Evolutionary conservation across 2,888 invertebrate genomes (phyloP).

Genomic region (Horisme vitalbata): DNA sequence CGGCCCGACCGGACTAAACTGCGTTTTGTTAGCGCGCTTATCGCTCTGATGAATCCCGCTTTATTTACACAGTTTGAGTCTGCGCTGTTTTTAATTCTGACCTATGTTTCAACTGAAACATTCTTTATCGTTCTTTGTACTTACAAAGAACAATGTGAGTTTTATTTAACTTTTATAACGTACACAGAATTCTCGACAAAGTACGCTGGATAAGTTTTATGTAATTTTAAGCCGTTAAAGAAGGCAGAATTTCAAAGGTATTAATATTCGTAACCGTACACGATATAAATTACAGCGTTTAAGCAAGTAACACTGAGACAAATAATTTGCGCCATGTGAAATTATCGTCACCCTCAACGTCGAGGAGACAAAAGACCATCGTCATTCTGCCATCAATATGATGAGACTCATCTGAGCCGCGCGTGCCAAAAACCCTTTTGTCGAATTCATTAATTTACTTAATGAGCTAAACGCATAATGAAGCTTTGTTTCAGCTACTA

Average conservation of each 20-base stretch:
- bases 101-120: too few species aligned
- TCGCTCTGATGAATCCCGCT: slow-evolving; percentile 20
- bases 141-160: too few species aligned
- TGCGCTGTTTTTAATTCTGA: neutral
- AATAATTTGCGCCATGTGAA: slow-evolving; percentile 26
- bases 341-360: slow-evolving; percentile 20
- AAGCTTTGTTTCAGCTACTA: slow-evolving; percentile 60
- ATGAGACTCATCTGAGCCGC: slow-evolving; percentile 48
- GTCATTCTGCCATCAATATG: slow-evolving; percentile 50
- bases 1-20: slow-evolving; percentile 23
- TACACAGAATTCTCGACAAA: too few species aligned
- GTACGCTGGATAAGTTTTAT: too few species aligned
- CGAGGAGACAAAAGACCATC: slow-evolving; percentile 36
- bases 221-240: too few species aligned
- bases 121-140: too few species aligned
- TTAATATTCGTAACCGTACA: neutral
- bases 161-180: too few species aligned
- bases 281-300: slow-evolving; percentile 3
- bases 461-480: slow-evolving; percentile 69
- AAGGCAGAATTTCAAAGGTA: neutral
- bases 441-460: slow-evolving; percentile 66
- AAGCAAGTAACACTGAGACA: slow-evolving; percentile 20
- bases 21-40: slow-evolving; percentile 16
- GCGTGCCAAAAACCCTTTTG: slow-evolving; percentile 57
- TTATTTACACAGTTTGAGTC: slow-evolving; percentile 16